These are phyloP conservation scores for Melanogrammus aeglefinus DNA, from an alignment of 2,797 vertebrate genomes.

Conservation along the genomic window DNA sequence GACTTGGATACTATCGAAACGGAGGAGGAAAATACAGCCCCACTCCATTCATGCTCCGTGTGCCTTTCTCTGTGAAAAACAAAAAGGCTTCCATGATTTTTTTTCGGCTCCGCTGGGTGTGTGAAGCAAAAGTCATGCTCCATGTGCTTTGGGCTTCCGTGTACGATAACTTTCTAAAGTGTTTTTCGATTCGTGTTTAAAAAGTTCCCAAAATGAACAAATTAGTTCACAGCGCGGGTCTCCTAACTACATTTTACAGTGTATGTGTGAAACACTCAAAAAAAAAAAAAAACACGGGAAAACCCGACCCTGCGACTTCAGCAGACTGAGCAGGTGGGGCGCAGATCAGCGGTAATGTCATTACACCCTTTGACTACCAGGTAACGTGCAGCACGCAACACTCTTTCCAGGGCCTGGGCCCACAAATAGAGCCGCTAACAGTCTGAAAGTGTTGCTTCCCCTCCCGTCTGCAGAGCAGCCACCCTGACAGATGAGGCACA, in stretches of 20 bases:
- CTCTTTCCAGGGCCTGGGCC: slow-evolving; percentile 42
- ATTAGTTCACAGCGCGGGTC: background rate
- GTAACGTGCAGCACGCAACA: slow-evolving; percentile 21
- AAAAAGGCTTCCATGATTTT: background rate
- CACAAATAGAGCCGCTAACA: slow-evolving; percentile 42
- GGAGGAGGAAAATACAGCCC: no score
- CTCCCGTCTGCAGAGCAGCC: slow-evolving; percentile 33
- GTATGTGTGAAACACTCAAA: background rate
- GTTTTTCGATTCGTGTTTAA: background rate
- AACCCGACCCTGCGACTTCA: background rate
- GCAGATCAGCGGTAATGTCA: slow-evolving; percentile 37
- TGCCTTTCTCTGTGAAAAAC: background rate
- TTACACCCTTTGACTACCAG: slow-evolving; percentile 51
- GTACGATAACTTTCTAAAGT: background rate
- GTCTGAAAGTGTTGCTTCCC: slow-evolving; percentile 59
- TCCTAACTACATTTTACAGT: background rate
- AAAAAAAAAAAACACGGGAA: no score
- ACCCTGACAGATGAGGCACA: slow-evolving; percentile 64
- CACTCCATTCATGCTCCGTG: background rate
- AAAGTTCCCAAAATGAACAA: background rate
- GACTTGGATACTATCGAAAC: background rate
- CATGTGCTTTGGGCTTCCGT: background rate
- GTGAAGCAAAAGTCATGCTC: background rate
- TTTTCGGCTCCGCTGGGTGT: background rate
- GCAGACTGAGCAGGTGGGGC: slow-evolving; percentile 30